Percentiles rank a stretch among this genome's conserved stretches.
phyloP scores from a whole-genome alignment of 2,797 vertebrate genomes.

The Lateolabrax maculatus region DNA sequence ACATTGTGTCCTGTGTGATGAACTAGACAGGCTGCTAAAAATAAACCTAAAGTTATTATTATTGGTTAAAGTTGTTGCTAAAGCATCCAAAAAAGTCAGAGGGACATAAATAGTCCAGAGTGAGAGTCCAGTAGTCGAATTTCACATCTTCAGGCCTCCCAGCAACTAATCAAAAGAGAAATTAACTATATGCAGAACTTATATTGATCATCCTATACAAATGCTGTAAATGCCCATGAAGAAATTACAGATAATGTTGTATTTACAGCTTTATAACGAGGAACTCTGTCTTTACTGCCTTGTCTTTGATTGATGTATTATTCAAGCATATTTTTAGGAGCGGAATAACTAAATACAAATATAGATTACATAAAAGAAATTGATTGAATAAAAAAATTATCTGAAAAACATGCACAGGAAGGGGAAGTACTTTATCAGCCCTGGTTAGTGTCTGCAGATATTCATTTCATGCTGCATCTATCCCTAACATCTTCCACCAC shows the following conservation, averaged over 20 bases:
- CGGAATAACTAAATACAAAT: background rate
- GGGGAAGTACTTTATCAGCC: background rate
- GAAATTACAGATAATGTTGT: background rate
- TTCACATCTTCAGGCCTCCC: background rate
- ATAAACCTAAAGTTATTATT: background rate
- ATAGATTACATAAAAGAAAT: background rate
- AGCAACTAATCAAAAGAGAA: background rate
- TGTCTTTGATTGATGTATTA: background rate
- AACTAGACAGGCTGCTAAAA: background rate
- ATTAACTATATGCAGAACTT: background rate
- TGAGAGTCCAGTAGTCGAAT: background rate
- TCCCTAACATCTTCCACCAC: background rate
- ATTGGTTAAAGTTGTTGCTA: background rate
- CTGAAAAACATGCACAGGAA: background rate
- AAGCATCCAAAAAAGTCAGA: background rate
- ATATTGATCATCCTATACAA: background rate
- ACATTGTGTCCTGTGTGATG: background rate
- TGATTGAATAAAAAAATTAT: too few relatives aligned
- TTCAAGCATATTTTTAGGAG: background rate
- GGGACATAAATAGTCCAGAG: background rate
- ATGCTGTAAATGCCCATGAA: background rate
- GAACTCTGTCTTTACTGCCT: constrained; percentile 3
- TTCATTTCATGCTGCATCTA: background rate
- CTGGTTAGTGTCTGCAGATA: background rate
- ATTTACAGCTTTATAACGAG: background rate